Base-by-base conservation (phyloP, 2,797 vertebrate genomes). In the Crax fasciolata region DNA sequence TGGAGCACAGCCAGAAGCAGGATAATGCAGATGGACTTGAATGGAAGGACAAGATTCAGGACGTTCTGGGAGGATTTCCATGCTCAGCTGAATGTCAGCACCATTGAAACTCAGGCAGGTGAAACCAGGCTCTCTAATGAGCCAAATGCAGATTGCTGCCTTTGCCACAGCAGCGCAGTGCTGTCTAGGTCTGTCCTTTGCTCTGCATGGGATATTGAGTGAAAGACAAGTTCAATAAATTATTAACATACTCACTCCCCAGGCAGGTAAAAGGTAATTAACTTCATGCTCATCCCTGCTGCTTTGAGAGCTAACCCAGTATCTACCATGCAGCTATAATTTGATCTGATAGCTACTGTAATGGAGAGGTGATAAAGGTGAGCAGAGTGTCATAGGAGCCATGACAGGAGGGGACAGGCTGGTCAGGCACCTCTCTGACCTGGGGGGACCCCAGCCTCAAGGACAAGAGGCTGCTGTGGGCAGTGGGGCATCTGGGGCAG, bases 231-330 rank as follows among this genome's bases (percentile, higher is more conserved):
- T 65, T 77, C 35, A 49, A 30, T 62, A 83, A 91, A 81, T 66
- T 25, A 4, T 70, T 73, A 57, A 71, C 41, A 39, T 49, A 90
- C 66, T 94, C 83, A 27, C 15, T 87, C 58, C 87, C 61, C 19
- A 58, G 62, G 71, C 52, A 91, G 79, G 91, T 74, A 67, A 91
- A 59, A 90, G 5, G 12, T 73, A 96, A 87, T 89, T 83, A 92
- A 87, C 81, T 73, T 91, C 43, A 46, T 20, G 63, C 44, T 78
- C 0, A 0, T 66, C 20, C 14, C 62, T 71, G 63, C 41, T 93
- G 30, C 85, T 95, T 84, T 12, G 43, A 92, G 74, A 59, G 38
- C 24, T 77, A 48, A 48, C 51, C 84, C 24, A 30, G 61, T 54
- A 52, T 44, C 55, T 76, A 58, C 44, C 38, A 15, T 4, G 24